phyloP scores from a whole-genome alignment of 2,113 vertebrate species.

The Rhea pennata region DNA sequence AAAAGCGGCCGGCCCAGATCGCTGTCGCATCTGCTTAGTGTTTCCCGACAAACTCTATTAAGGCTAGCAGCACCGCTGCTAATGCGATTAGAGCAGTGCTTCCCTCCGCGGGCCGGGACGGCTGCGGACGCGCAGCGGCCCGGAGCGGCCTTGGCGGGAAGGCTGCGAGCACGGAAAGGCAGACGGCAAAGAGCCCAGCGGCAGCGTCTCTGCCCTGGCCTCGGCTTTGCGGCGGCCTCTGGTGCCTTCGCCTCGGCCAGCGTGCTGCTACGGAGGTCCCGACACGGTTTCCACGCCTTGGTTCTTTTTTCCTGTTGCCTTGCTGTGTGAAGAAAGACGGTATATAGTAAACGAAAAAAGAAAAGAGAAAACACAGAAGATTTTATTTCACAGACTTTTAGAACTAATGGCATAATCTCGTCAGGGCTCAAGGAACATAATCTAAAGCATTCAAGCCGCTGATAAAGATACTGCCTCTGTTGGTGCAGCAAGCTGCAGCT shows the following conservation, averaged over 20 bases:
- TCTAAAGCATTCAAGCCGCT: conserved; percentile 50
- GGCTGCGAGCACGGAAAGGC: neutral
- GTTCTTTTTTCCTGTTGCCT: neutral
- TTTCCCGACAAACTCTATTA: conserved; percentile 61
- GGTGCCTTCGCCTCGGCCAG: neutral
- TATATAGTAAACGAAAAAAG: neutral
- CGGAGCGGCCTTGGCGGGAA: neutral
- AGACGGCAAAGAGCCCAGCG: neutral
- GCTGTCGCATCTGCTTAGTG: conserved; percentile 48
- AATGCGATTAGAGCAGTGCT: conserved; percentile 71
- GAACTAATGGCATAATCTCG: conserved; percentile 64
- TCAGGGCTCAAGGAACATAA: conserved; percentile 65
- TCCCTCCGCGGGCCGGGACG: conserved; percentile 59
- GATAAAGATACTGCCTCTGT: conserved; percentile 58
- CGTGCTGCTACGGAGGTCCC: neutral
- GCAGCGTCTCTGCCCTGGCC: too few relatives aligned
- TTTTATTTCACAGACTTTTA: conserved; percentile 64
- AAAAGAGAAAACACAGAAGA: neutral
- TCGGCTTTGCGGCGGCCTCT: neutral
- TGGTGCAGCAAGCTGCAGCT: conserved; percentile 71
- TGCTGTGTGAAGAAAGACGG: neutral
- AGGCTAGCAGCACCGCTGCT: conserved; percentile 59
- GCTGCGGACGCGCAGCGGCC: conserved; percentile 67
- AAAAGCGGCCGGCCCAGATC: conserved; percentile 35
- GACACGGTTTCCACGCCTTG: too few relatives aligned